These are phyloP conservation scores for Mythimna ferrago DNA, from an alignment of 2,888 invertebrate species.

Conservation along the genomic window DNA sequence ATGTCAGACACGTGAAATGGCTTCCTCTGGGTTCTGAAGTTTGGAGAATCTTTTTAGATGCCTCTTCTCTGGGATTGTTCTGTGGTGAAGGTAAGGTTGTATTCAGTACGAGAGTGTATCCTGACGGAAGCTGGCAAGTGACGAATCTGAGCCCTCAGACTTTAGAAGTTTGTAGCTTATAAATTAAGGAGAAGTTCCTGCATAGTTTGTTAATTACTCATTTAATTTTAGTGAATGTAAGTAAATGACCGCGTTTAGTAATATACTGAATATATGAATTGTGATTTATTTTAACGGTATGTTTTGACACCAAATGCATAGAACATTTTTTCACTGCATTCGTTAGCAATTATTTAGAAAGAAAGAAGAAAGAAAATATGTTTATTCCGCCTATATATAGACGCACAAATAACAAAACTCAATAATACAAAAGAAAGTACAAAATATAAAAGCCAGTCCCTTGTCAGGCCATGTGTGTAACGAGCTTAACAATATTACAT, in stretches of 20 bases:
- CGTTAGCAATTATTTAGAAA: background rate
- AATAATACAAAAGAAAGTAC: no score
- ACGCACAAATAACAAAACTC: no score
- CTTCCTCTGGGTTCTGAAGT: conserved; percentile 69
- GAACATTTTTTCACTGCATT: background rate
- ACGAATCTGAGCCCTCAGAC: conserved; percentile 78
- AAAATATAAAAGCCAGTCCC: no score
- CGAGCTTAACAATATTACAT: no score
- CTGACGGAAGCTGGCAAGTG: conserved; percentile 81
- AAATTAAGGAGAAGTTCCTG: conserved; percentile 66
- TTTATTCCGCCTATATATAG: no score
- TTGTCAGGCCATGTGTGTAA: no score
- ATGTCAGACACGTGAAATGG: conserved; percentile 85
- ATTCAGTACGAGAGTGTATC: conserved; percentile 82
- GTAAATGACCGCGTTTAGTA: background rate
- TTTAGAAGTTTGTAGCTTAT: conserved; percentile 75
- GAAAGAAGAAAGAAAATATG: no score
- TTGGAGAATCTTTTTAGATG: conserved; percentile 84
- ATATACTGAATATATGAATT: background rate
- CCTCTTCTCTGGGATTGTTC: conserved; percentile 85
- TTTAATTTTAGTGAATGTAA: background rate
- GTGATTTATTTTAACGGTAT: background rate
- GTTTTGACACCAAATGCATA: background rate
- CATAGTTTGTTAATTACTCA: background rate
- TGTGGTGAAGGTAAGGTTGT: conserved; percentile 87